These are phyloP conservation scores for Caenorhabditis doughertyi DNA, from an alignment of 2,888 invertebrate genomes.

Conservation along the genomic window DNA sequence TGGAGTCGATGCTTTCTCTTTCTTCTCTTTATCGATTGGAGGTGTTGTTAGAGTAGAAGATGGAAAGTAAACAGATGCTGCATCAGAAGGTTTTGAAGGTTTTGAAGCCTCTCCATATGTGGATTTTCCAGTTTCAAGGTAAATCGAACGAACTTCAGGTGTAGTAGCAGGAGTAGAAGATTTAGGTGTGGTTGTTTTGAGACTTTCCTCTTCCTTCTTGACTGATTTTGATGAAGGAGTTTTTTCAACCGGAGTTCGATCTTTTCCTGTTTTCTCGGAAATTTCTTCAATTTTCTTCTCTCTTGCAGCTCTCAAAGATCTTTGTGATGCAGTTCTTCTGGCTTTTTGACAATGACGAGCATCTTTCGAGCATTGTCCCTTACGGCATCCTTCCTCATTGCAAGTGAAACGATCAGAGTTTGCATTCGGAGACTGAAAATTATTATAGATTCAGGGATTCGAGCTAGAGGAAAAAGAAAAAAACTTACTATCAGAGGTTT, in stretches of 20 bases:
- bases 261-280: background rate
- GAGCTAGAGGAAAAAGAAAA: background rate
- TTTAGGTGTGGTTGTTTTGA: too few species aligned
- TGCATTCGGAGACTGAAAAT: slow-evolving; percentile 45
- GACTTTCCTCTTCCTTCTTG: too few species aligned
- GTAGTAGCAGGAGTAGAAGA: background rate
- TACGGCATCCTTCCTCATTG: slow-evolving; percentile 37
- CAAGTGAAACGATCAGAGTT: slow-evolving; percentile 18
- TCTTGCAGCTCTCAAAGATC: slow-evolving; percentile 7
- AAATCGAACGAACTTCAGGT: slow-evolving; percentile 3
- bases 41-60: too few species aligned
- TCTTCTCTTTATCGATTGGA: slow-evolving; percentile 1
- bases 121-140: slow-evolving; percentile 24
- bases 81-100: background rate
- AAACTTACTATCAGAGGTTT: slow-evolving; percentile 25
- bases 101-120: slow-evolving; percentile 7
- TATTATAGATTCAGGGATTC: background rate
- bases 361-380: slow-evolving; percentile 38
- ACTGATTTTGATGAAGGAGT: slow-evolving; percentile 4
- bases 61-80: slow-evolving; percentile 1
- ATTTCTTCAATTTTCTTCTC: slow-evolving; percentile 8
- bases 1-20: too few species aligned
- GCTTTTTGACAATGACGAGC: slow-evolving; percentile 20
- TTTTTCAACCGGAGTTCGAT: background rate
- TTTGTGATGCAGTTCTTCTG: slow-evolving; percentile 9